These are phyloP conservation scores for Lindbergichthys nudifrons DNA, from an alignment of 2,797 vertebrate species.

Conservation along the genomic window DNA sequence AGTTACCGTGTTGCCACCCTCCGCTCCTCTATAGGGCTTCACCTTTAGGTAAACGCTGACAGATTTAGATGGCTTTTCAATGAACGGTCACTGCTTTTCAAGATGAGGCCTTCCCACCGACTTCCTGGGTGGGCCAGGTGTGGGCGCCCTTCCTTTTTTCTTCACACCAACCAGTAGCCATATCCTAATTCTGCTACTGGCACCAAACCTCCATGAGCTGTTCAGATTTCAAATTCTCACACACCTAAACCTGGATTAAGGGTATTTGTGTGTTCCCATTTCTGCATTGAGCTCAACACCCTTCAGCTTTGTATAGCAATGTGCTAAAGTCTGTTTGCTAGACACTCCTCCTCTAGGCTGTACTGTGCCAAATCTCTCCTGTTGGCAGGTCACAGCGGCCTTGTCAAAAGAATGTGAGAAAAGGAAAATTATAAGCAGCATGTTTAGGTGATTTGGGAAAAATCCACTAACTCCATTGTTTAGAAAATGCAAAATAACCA, in stretches of 20 bases:
- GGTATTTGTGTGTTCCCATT: constrained; percentile 23
- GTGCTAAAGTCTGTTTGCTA: constrained; percentile 10
- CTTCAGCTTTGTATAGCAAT: constrained; percentile 37
- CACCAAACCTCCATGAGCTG: constrained; percentile 10
- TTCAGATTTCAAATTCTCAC: constrained; percentile 34
- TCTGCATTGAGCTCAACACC: constrained; percentile 2
- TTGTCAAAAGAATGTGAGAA: constrained; percentile 26
- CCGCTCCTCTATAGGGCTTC: constrained; percentile 45
- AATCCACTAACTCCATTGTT: neutral
- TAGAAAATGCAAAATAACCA: neutral
- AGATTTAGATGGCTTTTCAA: constrained; percentile 60
- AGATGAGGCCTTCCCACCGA: constrained; percentile 19
- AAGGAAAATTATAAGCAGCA: constrained; percentile 1
- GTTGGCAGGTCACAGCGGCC: constrained; percentile 41
- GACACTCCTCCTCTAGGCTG: constrained; percentile 20
- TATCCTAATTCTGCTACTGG: constrained; percentile 31
- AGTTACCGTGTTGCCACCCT: constrained; percentile 65
- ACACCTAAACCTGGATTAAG: constrained; percentile 46
- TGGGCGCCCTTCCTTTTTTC: constrained; percentile 25
- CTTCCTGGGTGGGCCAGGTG: constrained; percentile 68
- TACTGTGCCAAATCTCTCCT: constrained; percentile 23
- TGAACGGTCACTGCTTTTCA: constrained; percentile 37
- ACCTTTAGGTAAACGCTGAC: constrained; percentile 48
- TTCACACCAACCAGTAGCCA: constrained; percentile 15
- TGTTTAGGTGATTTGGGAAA: constrained; percentile 13